Evolutionary conservation across 1,140 invertebrate genomes (phyloP).

Genomic region (Coptotermes formosanus): DNA sequence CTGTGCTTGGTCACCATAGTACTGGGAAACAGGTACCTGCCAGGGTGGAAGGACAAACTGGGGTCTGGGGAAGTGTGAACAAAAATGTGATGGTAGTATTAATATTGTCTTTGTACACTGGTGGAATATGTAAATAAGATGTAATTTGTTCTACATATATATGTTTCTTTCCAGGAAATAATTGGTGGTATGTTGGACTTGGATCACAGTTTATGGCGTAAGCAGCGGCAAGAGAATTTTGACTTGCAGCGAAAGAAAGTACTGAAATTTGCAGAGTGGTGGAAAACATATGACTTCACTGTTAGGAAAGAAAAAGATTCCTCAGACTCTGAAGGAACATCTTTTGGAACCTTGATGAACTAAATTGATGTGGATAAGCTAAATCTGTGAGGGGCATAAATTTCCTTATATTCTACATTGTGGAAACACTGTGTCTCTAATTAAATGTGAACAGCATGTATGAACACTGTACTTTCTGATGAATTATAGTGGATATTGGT

Average conservation of each 20-base stretch:
- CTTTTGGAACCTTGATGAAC: neutral
- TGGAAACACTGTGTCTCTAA: no score
- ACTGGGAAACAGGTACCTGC: no score
- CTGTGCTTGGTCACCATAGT: no score
- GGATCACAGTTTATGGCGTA: conserved; percentile 80
- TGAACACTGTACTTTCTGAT: no score
- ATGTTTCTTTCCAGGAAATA: conserved; percentile 67
- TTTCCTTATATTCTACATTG: no score
- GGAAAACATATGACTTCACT: conserved; percentile 62
- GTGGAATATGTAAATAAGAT: no score
- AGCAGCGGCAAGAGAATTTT: conserved; percentile 70
- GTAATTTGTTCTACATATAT: neutral
- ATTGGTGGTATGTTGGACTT: conserved; percentile 92
- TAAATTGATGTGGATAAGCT: neutral
- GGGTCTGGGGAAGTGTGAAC: no score
- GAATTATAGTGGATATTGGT: no score
- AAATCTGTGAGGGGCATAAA: no score
- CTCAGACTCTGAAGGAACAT: conserved; percentile 8
- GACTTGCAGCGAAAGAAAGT: conserved; percentile 69
- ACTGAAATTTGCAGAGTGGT: conserved; percentile 61
- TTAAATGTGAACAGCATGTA: no score
- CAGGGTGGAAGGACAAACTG: no score
- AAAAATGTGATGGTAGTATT: neutral
- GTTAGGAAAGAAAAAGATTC: conserved; percentile 32
- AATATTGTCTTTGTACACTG: neutral